Base-by-base conservation (phyloP, 2,888 invertebrate genomes). In the Salpingus planirostris region DNA sequence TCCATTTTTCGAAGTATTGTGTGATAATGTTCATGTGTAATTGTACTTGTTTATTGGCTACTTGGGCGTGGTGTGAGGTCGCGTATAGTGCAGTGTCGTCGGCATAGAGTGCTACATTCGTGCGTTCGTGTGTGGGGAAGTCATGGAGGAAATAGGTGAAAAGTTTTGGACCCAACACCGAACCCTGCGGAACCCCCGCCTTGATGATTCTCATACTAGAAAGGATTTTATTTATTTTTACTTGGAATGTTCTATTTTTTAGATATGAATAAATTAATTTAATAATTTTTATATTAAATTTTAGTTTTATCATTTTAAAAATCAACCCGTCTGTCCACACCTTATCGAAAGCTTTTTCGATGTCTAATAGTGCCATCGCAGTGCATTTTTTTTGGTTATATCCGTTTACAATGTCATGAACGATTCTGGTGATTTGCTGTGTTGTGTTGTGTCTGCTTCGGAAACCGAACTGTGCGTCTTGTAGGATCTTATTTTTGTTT, bases 281-380 rank as follows among this genome's bases (percentile, higher is more conserved):
- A 2, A 48, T 43, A 21, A 55, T 10, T 3, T 38, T 18, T 1
- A 4, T 3, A 3, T 52, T 47, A 13, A 49, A 42, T 10, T 46
- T 38, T 13, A 33, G 14, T 24, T 33, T 24, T 2, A 44, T 43
- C 32, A 60, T 33, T 43, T 55, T 57, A 38, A 44, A 42, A 1
- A 55, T 41, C 1, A 60, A 43, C 3, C 52, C 54, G 3, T 44
- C 35, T 5, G 46, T 44, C 51, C 56, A 55, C 0, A 59, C 54
- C 13, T 41, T 47, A 28, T 60, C 55, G 26, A 61, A 62, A 0
- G 57, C 58, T 41, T 59, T 57, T 25, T 54, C 47, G 7, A 58
- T 50, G 21, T 59, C 55, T n/a, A 59, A 29, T 3, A 60, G 38
- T 1, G 49, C 31, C 36, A 54, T 47, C 1, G 42, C 44, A 12